A percentile compares a stretch with the other conserved stretches of the same genome.
Conservation (phyloP, 1,140 invertebrate genomes). For the Drosophila parabipectinata region DNA sequence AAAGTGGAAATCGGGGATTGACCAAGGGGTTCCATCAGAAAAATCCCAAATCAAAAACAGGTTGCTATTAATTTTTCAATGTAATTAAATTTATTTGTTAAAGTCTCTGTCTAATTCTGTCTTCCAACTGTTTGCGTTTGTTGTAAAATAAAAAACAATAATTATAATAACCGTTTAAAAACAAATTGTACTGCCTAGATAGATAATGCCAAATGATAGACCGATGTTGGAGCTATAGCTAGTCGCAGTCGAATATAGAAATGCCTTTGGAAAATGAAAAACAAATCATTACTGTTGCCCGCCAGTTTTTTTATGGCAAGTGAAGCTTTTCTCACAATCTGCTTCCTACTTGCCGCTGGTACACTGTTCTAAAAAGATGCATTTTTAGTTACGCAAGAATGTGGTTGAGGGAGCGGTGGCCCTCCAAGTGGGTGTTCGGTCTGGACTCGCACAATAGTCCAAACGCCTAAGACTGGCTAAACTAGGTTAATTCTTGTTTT, state of each 20-base stretch:
- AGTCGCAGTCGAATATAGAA: slow-evolving; percentile 17
- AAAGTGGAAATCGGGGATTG: no score
- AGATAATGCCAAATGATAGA: slow-evolving; percentile 56
- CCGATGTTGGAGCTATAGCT: slow-evolving; percentile 29
- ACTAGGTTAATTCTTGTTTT: slow-evolving; percentile 61
- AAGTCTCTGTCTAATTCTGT: slow-evolving; percentile 64
- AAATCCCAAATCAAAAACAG: background rate
- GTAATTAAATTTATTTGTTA: slow-evolving; percentile 72
- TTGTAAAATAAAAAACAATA: slow-evolving; percentile 71
- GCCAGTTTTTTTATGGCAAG: slow-evolving; percentile 6
- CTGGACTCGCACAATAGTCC: slow-evolving; percentile 28
- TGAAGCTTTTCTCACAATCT: background rate
- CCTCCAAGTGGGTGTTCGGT: slow-evolving; percentile 23
- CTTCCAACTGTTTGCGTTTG: slow-evolving; percentile 60
- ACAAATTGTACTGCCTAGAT: slow-evolving; percentile 78
- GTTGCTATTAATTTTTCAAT: slow-evolving; percentile 35
- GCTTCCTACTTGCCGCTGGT: slow-evolving; percentile 12
- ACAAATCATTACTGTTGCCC: slow-evolving; percentile 9
- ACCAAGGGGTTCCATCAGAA: no score
- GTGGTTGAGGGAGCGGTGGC: slow-evolving; percentile 1
- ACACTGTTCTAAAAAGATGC: slow-evolving; percentile 9
- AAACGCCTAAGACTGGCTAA: slow-evolving; percentile 67
- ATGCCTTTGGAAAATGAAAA: slow-evolving; percentile 32
- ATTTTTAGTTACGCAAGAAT: slow-evolving; percentile 3
- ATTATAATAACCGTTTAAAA: slow-evolving; percentile 66